Percentiles rank a stretch among this genome's conserved stretches.
These are phyloP conservation scores for Cosmopolites sordidus DNA, from an alignment of 2,888 invertebrate species.

Conservation along the genomic window DNA sequence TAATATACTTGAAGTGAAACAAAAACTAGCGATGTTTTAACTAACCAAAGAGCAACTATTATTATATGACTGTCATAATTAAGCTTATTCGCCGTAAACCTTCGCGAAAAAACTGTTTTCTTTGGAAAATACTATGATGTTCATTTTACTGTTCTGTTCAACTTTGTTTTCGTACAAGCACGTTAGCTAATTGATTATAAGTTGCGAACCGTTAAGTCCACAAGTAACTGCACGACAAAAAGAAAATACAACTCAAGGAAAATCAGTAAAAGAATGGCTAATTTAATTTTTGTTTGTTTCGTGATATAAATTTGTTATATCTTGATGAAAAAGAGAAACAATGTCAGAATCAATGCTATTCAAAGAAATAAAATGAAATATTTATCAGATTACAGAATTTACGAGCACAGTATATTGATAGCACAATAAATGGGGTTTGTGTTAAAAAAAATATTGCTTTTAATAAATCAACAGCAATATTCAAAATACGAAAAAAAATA, in stretches of 20 bases:
- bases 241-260: slow-evolving; percentile 4
- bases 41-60: too few species aligned
- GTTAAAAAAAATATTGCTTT: too few species aligned
- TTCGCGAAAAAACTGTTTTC: neutral
- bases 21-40: too few species aligned
- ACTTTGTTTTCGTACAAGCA: too few species aligned
- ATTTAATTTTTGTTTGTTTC: slow-evolving; percentile 3
- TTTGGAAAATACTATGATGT: slow-evolving; percentile 4
- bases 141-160: slow-evolving; percentile 5
- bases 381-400: too few species aligned
- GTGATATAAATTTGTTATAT: neutral
- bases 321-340: neutral
- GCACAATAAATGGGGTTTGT: too few species aligned
- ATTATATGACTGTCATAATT: too few species aligned
- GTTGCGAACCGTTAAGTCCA: slow-evolving; percentile 13
- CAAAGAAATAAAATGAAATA: neutral
- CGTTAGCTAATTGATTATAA: slow-evolving; percentile 11
- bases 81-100: too few species aligned
- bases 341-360: neutral
- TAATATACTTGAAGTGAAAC: too few species aligned
- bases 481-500: too few species aligned
- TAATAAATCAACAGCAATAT: too few species aligned
- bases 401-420: too few species aligned
- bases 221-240: slow-evolving; percentile 1
- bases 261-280: slow-evolving; percentile 4